Conservation (phyloP, 2,888 invertebrate species). For the Chymomyza procnemis region DNA sequence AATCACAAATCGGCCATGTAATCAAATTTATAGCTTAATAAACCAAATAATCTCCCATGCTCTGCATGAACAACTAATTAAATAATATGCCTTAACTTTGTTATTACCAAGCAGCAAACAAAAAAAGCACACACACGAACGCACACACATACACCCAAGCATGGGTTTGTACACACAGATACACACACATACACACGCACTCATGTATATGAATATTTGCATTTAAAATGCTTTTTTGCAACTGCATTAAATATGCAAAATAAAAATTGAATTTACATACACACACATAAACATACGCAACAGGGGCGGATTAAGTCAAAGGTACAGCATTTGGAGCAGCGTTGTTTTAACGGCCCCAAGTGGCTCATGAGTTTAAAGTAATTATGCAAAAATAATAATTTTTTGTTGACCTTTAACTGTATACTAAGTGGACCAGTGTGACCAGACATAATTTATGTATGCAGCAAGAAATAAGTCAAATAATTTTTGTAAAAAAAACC, state of each 20-base stretch:
- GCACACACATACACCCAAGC: not conserved
- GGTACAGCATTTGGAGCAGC: too few species aligned
- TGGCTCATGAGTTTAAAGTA: too few species aligned
- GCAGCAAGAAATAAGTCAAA: too few species aligned
- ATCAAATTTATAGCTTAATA: conserved; percentile 41
- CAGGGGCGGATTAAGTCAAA: not conserved
- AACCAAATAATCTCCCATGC: conserved; percentile 36
- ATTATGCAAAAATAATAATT: too few species aligned
- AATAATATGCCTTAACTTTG: conserved; percentile 53
- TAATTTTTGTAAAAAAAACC: too few species aligned
- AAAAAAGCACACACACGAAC: too few species aligned
- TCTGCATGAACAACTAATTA: conserved; percentile 51
- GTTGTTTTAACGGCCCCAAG: too few species aligned
- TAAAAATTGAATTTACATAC: conserved; percentile 64
- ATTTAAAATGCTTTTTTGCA: conserved; percentile 46
- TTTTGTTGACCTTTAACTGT: too few species aligned
- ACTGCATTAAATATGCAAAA: conserved; percentile 65
- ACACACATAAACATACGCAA: not conserved
- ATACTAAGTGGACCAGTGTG: too few species aligned
- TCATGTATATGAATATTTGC: conserved; percentile 45
- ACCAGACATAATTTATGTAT: too few species aligned
- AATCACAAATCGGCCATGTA: not conserved
- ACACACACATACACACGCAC: not conserved
- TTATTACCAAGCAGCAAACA: conserved; percentile 7
- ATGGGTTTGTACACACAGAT: not conserved